Conservation (phyloP, 2,797 vertebrate species). For the Graptemys geographica region DNA sequence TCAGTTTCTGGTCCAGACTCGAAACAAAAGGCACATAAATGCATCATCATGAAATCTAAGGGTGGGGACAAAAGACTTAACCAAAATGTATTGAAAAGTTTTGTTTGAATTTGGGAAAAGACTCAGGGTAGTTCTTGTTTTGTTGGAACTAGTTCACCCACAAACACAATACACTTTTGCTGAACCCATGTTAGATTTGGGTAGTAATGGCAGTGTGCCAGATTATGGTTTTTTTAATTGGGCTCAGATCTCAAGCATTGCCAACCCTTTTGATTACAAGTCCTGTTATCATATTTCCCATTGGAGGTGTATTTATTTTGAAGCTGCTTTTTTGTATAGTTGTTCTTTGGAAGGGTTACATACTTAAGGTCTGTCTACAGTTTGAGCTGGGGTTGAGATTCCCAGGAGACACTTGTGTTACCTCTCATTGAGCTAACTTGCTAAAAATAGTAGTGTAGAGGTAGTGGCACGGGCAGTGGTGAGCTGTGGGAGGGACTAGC, state of each 20-base stretch:
- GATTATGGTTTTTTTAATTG: not conserved
- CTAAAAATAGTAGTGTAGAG: not conserved
- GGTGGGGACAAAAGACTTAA: not conserved
- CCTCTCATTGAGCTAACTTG: not conserved
- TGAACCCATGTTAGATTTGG: not conserved
- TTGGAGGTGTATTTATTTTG: not conserved
- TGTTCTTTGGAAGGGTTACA: not conserved
- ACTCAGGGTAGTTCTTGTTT: not conserved
- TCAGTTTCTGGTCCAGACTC: not conserved
- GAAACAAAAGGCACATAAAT: not conserved
- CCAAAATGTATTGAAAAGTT: not conserved
- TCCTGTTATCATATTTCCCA: not conserved
- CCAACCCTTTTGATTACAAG: not conserved
- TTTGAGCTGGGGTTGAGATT: not conserved
- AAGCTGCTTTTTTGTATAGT: not conserved
- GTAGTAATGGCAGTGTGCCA: not conserved
- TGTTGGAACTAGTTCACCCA: not conserved
- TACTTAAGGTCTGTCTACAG: not conserved
- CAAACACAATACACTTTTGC: not conserved
- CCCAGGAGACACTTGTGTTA: not conserved
- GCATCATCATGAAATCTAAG: not conserved
- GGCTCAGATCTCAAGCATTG: not conserved
- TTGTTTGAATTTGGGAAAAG: not conserved
- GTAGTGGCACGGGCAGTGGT: no score
- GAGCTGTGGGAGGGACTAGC: not conserved